Evolutionary conservation across 2,113 vertebrate genomes (phyloP), one percentile per base, ranked within the genome.

Genomic region (Apeltes quadracus): DNA sequence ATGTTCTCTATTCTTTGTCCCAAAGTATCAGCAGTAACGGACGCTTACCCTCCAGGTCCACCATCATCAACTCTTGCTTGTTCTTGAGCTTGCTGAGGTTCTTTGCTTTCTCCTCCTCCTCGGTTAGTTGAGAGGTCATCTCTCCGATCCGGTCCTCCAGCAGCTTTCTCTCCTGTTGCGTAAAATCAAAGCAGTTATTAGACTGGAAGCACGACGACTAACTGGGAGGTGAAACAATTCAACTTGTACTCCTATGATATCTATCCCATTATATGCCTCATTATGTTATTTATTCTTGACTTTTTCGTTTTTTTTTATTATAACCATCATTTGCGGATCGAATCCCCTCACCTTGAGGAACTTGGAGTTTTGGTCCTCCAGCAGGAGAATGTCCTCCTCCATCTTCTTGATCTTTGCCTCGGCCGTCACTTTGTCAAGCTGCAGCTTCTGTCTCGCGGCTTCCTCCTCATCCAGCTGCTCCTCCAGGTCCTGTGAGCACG

Each of bases 61-160:
- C 95, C 94, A 99, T 98, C 96, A 99, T 96, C 94, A 98, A 94
- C 91, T 99, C 98, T 86, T 99, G 98, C 89, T 99, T 99, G 90
- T 99, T 99, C 90, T 97, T 97, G 67, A 98, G 90, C 77, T 99
- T 99, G 80, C 96, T 89, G 59, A 99, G 92, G 83, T 98, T 99
- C 87, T 99, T 99, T 41, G 97, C 95, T 85, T 98, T 99, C 89
- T 99, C 98, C 84, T 99, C 98, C 87, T 99, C 97, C 81, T 99
- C 97, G 38, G 97, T 92, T 84, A 99, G 94, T 90, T 96, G 95
- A 63, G 96, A 95, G 59, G 95, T 96, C 66, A 97, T 97, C 85
- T 99, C 98, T 2, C 92, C 83, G 63, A 99, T 95, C 64, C 97
- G 87, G 85, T 99, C 98, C 56, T 99, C 98, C 90, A 95, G 93